Percentiles rank a stretch among this genome's conserved stretches.
Conservation (phyloP, 2,888 invertebrate genomes). For the Sminthurinus aureus region DNA sequence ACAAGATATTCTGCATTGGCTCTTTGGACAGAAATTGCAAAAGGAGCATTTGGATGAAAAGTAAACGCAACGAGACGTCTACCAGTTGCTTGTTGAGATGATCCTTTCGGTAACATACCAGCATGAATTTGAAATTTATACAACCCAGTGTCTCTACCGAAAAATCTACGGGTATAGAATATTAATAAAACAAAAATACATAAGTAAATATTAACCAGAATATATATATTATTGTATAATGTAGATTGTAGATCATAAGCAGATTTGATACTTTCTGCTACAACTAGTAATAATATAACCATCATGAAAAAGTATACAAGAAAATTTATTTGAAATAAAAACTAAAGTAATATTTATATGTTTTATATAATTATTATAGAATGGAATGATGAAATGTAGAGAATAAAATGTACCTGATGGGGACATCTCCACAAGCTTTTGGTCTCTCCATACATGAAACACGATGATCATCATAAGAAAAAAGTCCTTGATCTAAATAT, state of each 20-base stretch:
- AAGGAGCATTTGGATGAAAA: conserved; percentile 95
- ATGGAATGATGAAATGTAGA: too few relatives aligned
- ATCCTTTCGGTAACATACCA: conserved; percentile 70
- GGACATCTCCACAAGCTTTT: conserved; percentile 90
- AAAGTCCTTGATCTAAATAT: conserved; percentile 88
- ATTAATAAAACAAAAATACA: too few relatives aligned
- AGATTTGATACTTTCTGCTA: too few relatives aligned
- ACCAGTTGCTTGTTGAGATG: conserved; percentile 69
- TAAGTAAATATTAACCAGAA: too few relatives aligned
- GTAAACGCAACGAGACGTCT: conserved; percentile 90
- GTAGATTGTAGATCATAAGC: too few relatives aligned
- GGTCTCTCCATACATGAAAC: conserved; percentile 95
- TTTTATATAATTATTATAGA: too few relatives aligned
- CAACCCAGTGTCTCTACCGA: conserved; percentile 80
- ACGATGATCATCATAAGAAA: conserved; percentile 95
- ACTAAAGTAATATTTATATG: too few relatives aligned
- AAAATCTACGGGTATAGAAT: too few relatives aligned
- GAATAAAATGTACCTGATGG: conserved; percentile 84
- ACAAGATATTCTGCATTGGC: conserved; percentile 92
- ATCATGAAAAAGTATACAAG: too few relatives aligned
- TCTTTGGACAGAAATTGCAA: conserved; percentile 93
- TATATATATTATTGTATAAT: too few relatives aligned
- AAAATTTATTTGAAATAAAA: not conserved
- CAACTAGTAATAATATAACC: too few relatives aligned
- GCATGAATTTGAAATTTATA: conserved; percentile 80